Evolutionary conservation across 2,888 invertebrate species (phyloP).

Genomic region (Branchipolynoe longqiensis): DNA sequence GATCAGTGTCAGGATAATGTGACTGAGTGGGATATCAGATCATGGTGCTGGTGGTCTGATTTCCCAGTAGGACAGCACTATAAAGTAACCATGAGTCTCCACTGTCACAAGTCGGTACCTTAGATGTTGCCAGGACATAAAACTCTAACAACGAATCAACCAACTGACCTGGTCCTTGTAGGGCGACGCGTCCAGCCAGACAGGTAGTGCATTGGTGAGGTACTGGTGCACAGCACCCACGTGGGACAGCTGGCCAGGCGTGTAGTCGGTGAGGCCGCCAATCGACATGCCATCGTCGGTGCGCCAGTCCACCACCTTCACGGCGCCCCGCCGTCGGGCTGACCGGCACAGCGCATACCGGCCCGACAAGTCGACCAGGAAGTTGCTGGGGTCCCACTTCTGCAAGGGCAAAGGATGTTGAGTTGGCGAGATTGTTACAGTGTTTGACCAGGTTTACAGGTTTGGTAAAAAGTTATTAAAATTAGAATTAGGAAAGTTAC

Average conservation of each 20-base stretch:
- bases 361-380: slow-evolving; percentile 66
- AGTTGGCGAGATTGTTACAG: too few relatives aligned
- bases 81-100: too few relatives aligned
- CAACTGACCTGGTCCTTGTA: slow-evolving; percentile 58
- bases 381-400: slow-evolving; percentile 66
- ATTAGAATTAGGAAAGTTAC: too few relatives aligned
- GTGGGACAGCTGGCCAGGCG: slow-evolving; percentile 56
- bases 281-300: slow-evolving; percentile 59
- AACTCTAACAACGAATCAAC: too few relatives aligned
- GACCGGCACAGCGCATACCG: slow-evolving; percentile 52
- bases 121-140: too few relatives aligned
- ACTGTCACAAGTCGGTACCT: too few relatives aligned
- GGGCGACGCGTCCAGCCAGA: slow-evolving; percentile 58
- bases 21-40: too few relatives aligned
- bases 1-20: too few relatives aligned
- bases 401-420: slow-evolving; percentile 50
- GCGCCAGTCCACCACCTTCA: slow-evolving; percentile 51
- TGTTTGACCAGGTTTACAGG: too few relatives aligned
- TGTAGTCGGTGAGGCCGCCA: slow-evolving; percentile 61
- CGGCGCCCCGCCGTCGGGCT: neutral
- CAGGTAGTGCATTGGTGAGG: slow-evolving; percentile 58
- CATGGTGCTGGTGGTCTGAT: too few relatives aligned
- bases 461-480: too few relatives aligned
- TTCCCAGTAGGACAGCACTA: too few relatives aligned
- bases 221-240: slow-evolving; percentile 61